A percentile compares a stretch with the other conserved stretches of the same genome.
Evolutionary conservation across 2,113 vertebrate species (phyloP).

Genomic region (Saccopteryx bilineata): DNA sequence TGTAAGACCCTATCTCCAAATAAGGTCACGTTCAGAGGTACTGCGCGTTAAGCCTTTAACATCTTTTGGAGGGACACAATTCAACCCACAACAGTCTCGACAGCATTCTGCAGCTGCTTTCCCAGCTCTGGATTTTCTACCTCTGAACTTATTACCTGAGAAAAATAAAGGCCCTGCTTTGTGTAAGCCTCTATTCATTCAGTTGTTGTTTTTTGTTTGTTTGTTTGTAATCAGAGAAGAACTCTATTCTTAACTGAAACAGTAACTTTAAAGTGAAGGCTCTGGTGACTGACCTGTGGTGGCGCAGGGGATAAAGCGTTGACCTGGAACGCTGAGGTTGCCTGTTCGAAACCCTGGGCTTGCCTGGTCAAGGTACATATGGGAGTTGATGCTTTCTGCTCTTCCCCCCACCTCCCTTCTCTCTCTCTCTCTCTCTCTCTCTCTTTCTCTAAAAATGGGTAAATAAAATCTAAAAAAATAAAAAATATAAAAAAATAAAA

Average conservation of each 20-base stretch:
- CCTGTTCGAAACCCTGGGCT: too few species aligned
- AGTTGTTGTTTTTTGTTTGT: neutral
- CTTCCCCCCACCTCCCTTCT: too few species aligned
- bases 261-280: neutral
- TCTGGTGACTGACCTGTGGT: neutral
- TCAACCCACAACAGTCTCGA: neutral
- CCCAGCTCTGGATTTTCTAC: neutral
- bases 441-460: too few species aligned
- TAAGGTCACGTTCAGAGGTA: neutral
- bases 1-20: conserved; percentile 21
- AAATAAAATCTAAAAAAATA: too few species aligned
- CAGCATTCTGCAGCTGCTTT: neutral
- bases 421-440: too few species aligned
- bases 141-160: neutral
- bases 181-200: neutral
- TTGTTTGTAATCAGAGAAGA: neutral
- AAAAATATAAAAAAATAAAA: neutral
- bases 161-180: neutral
- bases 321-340: too few species aligned
- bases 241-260: neutral
- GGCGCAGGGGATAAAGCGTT: too few species aligned
- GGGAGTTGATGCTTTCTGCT: too few species aligned
- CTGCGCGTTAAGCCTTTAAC: neutral
- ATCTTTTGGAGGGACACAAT: neutral
- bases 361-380: too few species aligned